Evolutionary conservation across 2,888 invertebrate genomes (phyloP), one percentile per base, ranked within the genome.

Genomic region (Aricia artaxerxes): DNA sequence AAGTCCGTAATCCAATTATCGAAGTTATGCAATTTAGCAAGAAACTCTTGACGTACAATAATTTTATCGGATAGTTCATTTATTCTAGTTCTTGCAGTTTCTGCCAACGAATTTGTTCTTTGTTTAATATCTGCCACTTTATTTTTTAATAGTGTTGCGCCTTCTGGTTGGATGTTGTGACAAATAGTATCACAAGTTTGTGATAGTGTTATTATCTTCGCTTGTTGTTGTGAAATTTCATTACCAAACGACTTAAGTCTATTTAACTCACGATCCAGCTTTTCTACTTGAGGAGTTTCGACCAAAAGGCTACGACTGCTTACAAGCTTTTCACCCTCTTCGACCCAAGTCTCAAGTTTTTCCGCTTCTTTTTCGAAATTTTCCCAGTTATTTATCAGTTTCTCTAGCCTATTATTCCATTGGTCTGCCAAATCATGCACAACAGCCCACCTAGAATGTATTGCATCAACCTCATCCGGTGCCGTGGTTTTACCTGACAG

Each of bases 161-260:
- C 98, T 88, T 98, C 98, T 0, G 97, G 96, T 64, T 97, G 96
- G 78, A 98, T 93, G 82, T 96, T 96, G 84, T 97, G 96, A 80
- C 97, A 96, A 38, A 98, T 96, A 80, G 96, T 96, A 87, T 98
- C 98, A 82, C 97, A 97, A 75, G 95, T 96, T 88, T 98, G 97
- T 0, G 97, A 97, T 73, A 98, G 88, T 1, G 96, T 95, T 69
- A 98, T 97, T 73, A 98, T 92, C 88, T 97, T 97, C 0, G 97
- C 97, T 90, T 98, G 97, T 84, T 98, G 97, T 86, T 97, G 97
- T 0, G 97, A 97, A 82, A 98, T 96, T 87, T 98, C 97, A 85
- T 97, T 97, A 82, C 97, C 97, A 82, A 97, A 96, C 1, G 97
- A 97, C 88, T 98, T 98, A 0, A 98, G 89, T 87, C 96, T 96